Percentiles rank a stretch among this genome's conserved stretches.
phyloP scores from a whole-genome alignment of 2,797 vertebrate genomes.

The Pantherophis vulpinus region DNA sequence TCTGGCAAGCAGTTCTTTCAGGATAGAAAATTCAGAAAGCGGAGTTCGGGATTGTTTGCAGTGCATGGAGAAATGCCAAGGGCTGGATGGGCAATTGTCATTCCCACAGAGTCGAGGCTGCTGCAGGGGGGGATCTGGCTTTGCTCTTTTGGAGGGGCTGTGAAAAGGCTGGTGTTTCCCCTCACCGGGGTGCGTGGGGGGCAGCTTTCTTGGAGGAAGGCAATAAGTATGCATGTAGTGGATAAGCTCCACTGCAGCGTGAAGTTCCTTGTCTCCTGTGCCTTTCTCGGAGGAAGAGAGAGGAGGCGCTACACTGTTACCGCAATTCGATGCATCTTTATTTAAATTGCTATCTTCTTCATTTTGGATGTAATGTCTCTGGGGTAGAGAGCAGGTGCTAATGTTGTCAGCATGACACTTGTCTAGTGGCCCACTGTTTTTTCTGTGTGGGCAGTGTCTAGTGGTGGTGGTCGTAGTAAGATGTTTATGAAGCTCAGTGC shows the following conservation, averaged over 20 bases:
- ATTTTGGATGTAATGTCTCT: conserved; percentile 13
- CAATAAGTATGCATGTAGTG: conserved; percentile 99
- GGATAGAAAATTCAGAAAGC: conserved; percentile 80
- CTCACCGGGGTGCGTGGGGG: conserved; percentile 64
- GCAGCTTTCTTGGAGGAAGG: conserved; percentile 87
- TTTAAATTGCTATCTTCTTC: conserved; percentile 77
- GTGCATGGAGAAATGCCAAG: conserved; percentile 6
- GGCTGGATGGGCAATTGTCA: conserved; percentile 23
- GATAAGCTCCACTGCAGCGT: conserved; percentile 89
- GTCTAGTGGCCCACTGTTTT: conserved; percentile 56
- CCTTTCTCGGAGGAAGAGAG: conserved; percentile 21
- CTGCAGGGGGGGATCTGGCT: conserved; percentile 39
- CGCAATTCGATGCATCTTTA: conserved; percentile 69
- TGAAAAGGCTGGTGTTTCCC: conserved; percentile 68
- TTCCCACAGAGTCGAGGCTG: background rate
- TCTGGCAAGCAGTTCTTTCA: conserved; percentile 88
- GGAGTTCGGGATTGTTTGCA: conserved; percentile 58
- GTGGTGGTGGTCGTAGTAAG: conserved; percentile 82
- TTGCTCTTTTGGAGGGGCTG: conserved; percentile 67
- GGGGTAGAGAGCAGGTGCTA: background rate
- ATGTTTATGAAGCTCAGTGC: conserved; percentile 92
- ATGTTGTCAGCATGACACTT: conserved; percentile 37
- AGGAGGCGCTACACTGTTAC: conserved; percentile 53
- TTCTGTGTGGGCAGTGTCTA: conserved; percentile 53
- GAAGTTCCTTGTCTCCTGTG: conserved; percentile 76